These are phyloP conservation scores for Hippopotamyrus pictus DNA, from an alignment of 2,797 vertebrate genomes.

Conservation along the genomic window DNA sequence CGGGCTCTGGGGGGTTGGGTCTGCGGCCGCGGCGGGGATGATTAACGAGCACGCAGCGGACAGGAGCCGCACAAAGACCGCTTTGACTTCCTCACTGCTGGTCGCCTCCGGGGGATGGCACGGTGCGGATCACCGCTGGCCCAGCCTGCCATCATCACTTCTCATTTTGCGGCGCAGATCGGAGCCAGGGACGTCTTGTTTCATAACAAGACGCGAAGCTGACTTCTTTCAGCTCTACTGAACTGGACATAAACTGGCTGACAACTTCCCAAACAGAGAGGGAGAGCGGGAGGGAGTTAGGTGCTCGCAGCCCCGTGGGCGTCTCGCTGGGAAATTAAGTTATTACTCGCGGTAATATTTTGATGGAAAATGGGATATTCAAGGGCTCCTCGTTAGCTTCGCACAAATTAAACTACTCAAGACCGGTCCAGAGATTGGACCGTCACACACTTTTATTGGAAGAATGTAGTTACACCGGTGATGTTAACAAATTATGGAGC, in stretches of 20 bases:
- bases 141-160: slow-evolving; percentile 50
- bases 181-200: slow-evolving; percentile 68
- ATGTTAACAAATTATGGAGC: not conserved
- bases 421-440: slow-evolving; percentile 24
- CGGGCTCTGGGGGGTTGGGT: slow-evolving; percentile 51
- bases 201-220: slow-evolving; percentile 73
- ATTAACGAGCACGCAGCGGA: slow-evolving; percentile 68
- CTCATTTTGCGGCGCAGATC: slow-evolving; percentile 50
- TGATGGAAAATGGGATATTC: slow-evolving; percentile 34
- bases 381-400: slow-evolving; percentile 16
- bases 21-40: slow-evolving; percentile 59
- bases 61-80: slow-evolving; percentile 64
- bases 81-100: slow-evolving; percentile 75
- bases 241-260: slow-evolving; percentile 73
- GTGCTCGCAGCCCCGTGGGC: slow-evolving; percentile 21
- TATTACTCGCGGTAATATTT: slow-evolving; percentile 46
- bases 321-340: slow-evolving; percentile 52
- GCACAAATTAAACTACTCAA: slow-evolving; percentile 30
- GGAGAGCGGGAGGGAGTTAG: slow-evolving; percentile 49
- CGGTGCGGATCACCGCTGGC: slow-evolving; percentile 39
- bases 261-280: slow-evolving; percentile 66
- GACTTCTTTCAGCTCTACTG: slow-evolving; percentile 81
- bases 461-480: not conserved
- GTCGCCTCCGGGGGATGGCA: slow-evolving; percentile 58
- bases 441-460: not conserved